Evolutionary conservation across 1,140 invertebrate species (phyloP), one percentile per base, ranked within the genome.

Genomic region (Diploscapter pachys): DNA sequence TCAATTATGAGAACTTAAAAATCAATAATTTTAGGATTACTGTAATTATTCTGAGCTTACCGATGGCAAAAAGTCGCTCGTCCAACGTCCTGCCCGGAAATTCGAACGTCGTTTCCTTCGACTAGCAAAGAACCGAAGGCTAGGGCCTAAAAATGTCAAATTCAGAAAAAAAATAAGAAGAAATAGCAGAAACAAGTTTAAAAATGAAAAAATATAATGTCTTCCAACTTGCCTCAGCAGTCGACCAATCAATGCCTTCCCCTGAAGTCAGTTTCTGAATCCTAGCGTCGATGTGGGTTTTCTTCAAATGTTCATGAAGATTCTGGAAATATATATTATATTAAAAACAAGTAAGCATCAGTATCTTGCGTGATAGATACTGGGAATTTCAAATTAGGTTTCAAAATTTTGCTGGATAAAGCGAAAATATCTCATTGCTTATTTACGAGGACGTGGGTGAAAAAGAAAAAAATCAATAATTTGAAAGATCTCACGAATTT

Each of bases 61-160:
- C 57, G 1, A 72, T 95, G 93, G 5, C 94, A 95, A 88, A 99
- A 99, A 2, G 96, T 99, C 4, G 94, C 96, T 69, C 95, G 88
- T 0, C 95, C 95, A 9, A 98, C 92, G 88, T 99, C 96, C 87
- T 99, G 95, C 2, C 96, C 96, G 87, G 93, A 94, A 50, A 99
- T 89, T 65, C 96, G 89, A 0, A 98, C 92, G 87, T 95, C 91
- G 81, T 90, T 92, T 53, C 93, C 94, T 89, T 75, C 90, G 78
- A 89, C 88, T 4, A 93, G 81, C 1, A 92, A 82, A 4, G 91
- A 91, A 6, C 93, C 94, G 80, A 98, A 89, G 4, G 96, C 95
- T 73, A 98, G 62, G 63, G 63, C 63, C 57, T 59, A 2, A 2
- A 59, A 59, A 31, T 11, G 57, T 31, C 0, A 11, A 11, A 11